Evolutionary conservation across 2,888 invertebrate genomes (phyloP), one percentile per base, ranked within the genome.

Genomic region (Stramonita haemastoma): DNA sequence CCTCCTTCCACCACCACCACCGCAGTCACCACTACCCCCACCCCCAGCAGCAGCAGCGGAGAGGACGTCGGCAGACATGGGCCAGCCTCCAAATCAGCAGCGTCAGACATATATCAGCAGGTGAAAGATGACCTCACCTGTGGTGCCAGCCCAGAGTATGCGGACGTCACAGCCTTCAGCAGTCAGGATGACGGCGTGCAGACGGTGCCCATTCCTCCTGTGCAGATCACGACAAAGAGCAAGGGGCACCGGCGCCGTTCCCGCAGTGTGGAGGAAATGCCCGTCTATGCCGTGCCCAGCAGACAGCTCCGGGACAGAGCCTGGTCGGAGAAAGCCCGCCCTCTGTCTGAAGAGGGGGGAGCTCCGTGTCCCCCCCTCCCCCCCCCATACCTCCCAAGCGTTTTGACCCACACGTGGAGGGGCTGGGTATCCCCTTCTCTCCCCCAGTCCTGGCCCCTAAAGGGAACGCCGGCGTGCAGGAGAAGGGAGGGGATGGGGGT

Each of bases 261-360:
- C 11, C 88, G 83, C 83, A 88, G 88, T 32, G 29, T 88, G 56
- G 88, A 88, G 66, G 88, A 88, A 36, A 60, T n/a, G 13, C 83
- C 88, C n/a, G 46, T 66, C 8, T 88, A 88, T n/a, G 81, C 88
- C 8, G 81, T 83, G 60, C 88, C 88, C 15, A 66, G 56, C 66
- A 88, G 36, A n/a, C 66, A 81, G n/a, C 11, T n/a, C 6, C 26
- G 26, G 17, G 83, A 88, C 5, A 83, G 60, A 34, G 26, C 26
- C 17, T 70, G 56, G 34, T 32, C 36, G 5, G 83, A 81, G 26
- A 26, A 36, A 6, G 8, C 46, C 4, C 81, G 13, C 17, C 34
- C 88, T 1, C 36, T 66, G 60, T 83, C 36, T 34, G 70, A 83
- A 22, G 83, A 88, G 36, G 26, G 34, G 26, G 13, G n/a, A 1